Conservation (phyloP, 2,797 vertebrate genomes). For the Poecile montanus region DNA sequence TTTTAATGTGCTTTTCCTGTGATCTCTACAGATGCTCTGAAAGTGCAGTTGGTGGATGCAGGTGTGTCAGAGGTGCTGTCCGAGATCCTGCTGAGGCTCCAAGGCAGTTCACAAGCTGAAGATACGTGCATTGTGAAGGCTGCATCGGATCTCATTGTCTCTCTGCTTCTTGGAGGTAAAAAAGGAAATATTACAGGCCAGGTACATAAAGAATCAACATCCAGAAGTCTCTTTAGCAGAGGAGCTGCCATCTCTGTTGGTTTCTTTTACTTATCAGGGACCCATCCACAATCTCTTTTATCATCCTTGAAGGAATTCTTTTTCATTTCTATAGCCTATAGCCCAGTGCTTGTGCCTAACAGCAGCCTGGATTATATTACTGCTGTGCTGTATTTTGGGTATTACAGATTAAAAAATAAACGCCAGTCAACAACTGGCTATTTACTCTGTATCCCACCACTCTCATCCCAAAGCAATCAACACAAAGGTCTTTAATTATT, state of each 20-base stretch:
- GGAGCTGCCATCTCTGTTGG: neutral
- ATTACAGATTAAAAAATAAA: neutral
- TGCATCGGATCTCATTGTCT: slow-evolving; percentile 89
- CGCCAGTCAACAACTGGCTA: neutral
- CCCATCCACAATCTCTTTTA: neutral
- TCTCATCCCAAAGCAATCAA: neutral
- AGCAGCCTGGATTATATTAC: neutral
- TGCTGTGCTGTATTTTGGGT: neutral
- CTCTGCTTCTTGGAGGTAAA: slow-evolving; percentile 88
- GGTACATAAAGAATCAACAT: neutral
- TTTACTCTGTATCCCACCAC: neutral
- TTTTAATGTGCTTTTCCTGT: neutral
- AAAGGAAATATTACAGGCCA: neutral
- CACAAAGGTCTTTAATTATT: neutral
- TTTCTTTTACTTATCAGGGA: neutral
- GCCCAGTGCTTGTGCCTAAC: neutral
- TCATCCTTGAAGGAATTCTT: neutral
- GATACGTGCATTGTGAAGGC: slow-evolving; percentile 89
- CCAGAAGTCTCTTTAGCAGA: neutral
- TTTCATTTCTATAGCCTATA: neutral
- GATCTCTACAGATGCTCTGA: slow-evolving; percentile 80
- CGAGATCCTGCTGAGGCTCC: slow-evolving; percentile 83
- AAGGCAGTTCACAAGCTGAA: slow-evolving; percentile 78
- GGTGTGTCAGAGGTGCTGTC: slow-evolving; percentile 85
- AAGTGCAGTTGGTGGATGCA: slow-evolving; percentile 87